phyloP scores from a whole-genome alignment of 2,888 invertebrate genomes.

The Leucophenga montana region DNA sequence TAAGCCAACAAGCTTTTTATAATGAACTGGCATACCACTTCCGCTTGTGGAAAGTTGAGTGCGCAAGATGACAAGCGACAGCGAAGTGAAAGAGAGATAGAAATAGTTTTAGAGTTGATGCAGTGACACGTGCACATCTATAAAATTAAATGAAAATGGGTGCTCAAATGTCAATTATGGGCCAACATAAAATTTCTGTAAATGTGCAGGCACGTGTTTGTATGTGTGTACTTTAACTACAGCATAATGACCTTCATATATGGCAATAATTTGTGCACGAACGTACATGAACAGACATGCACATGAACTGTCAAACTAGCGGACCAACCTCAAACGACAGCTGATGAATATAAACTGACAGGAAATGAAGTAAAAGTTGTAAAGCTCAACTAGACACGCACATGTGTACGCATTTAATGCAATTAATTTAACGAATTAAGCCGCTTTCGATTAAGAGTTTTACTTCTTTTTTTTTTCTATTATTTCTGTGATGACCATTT shows the following conservation, averaged over 20 bases:
- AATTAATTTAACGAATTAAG: constrained; percentile 57
- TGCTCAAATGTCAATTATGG: too few species aligned
- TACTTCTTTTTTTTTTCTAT: background rate
- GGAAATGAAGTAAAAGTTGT: constrained; percentile 56
- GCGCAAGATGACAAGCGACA: too few species aligned
- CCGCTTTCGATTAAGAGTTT: constrained; percentile 20
- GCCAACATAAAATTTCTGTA: too few species aligned
- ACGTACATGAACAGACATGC: background rate
- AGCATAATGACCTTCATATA: constrained; percentile 21
- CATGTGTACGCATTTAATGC: constrained; percentile 38
- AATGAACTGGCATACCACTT: too few species aligned
- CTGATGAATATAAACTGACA: constrained; percentile 30
- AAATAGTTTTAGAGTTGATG: too few species aligned
- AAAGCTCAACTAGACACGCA: constrained; percentile 7
- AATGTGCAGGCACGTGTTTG: too few species aligned
- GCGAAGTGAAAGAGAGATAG: background rate
- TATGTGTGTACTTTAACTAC: background rate
- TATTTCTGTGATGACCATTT: background rate
- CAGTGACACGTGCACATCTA: too few species aligned
- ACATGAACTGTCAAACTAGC: constrained; percentile 29
- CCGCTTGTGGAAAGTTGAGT: too few species aligned
- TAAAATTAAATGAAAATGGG: too few species aligned
- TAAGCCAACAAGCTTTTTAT: too few species aligned
- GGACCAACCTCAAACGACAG: background rate
- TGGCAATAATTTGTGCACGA: constrained; percentile 39